Evolutionary conservation across 2,888 invertebrate genomes (phyloP).

Genomic region (Sesamia inferens): DNA sequence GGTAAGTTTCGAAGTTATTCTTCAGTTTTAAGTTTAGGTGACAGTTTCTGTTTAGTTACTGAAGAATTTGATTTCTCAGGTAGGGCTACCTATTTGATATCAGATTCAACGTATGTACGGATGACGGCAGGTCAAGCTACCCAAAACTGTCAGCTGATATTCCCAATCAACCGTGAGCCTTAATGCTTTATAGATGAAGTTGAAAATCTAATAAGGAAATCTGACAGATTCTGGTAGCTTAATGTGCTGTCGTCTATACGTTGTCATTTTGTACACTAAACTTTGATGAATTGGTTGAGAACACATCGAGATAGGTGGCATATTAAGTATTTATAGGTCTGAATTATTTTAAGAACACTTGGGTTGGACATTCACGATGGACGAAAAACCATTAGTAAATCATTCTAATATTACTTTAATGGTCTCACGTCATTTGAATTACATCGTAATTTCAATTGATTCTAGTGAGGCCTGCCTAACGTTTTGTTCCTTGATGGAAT

Average conservation of each 20-base stretch:
- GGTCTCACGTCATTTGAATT: neutral
- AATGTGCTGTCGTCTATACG: too few species aligned
- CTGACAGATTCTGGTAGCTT: too few species aligned
- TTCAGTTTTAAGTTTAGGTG: slow-evolving; percentile 16
- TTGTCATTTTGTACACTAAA: neutral
- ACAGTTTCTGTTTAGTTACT: slow-evolving; percentile 1
- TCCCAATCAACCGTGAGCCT: too few species aligned
- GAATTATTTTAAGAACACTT: neutral
- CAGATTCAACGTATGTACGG: too few species aligned
- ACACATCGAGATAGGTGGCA: neutral
- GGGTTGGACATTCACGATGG: neutral
- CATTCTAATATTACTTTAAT: neutral
- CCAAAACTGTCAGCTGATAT: too few species aligned
- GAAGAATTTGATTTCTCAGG: neutral
- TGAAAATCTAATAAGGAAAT: too few species aligned
- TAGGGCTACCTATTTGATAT: too few species aligned
- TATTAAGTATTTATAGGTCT: neutral
- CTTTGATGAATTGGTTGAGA: neutral
- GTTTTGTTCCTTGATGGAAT: neutral
- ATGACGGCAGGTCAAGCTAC: too few species aligned
- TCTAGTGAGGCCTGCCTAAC: neutral
- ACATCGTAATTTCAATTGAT: neutral
- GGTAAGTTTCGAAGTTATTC: too few species aligned
- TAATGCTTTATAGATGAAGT: too few species aligned
- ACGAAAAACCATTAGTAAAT: neutral